A percentile compares a stretch with the other conserved stretches of the same genome.
Conservation (phyloP, 2,888 invertebrate genomes). For the Drosophila demipolita region DNA sequence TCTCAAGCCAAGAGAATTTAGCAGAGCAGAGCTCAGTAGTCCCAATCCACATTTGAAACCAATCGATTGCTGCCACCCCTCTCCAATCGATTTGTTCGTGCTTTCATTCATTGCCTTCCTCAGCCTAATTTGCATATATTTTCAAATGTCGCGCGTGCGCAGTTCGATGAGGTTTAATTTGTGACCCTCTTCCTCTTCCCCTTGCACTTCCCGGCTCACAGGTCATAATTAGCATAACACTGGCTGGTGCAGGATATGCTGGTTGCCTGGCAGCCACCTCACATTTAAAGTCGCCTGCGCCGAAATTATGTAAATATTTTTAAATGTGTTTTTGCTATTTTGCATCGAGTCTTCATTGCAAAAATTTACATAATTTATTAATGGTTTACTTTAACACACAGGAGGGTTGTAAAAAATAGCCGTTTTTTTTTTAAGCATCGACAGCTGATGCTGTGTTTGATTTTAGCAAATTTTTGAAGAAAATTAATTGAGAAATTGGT, state of each 20-base stretch:
- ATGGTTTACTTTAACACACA: constrained; percentile 19
- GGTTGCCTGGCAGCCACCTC: constrained; percentile 27
- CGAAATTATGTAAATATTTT: constrained; percentile 77
- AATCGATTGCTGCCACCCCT: constrained; percentile 62
- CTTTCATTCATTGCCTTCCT: constrained; percentile 33
- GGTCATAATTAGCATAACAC: constrained; percentile 83
- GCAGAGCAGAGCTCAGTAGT: constrained; percentile 19
- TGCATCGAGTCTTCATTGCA: constrained; percentile 60
- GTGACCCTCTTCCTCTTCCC: constrained; percentile 45
- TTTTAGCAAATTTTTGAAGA: constrained; percentile 36
- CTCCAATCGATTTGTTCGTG: constrained; percentile 58
- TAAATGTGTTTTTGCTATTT: constrained; percentile 51
- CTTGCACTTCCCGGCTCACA: constrained; percentile 44
- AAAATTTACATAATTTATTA: constrained; percentile 72
- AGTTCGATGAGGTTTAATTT: constrained; percentile 12
- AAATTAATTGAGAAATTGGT: constrained; percentile 29
- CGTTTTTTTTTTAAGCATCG: constrained; percentile 54
- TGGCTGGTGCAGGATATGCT: constrained; percentile 42
- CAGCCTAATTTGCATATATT: constrained; percentile 73
- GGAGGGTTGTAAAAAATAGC: constrained; percentile 50
- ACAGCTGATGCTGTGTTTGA: constrained; percentile 61
- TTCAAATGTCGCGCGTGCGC: constrained; percentile 65
- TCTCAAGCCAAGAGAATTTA: constrained; percentile 59
- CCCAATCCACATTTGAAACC: constrained; percentile 46
- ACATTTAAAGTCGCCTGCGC: constrained; percentile 66